Base-by-base conservation (phyloP, 2,888 invertebrate genomes). In the Cordilura impudica region DNA sequence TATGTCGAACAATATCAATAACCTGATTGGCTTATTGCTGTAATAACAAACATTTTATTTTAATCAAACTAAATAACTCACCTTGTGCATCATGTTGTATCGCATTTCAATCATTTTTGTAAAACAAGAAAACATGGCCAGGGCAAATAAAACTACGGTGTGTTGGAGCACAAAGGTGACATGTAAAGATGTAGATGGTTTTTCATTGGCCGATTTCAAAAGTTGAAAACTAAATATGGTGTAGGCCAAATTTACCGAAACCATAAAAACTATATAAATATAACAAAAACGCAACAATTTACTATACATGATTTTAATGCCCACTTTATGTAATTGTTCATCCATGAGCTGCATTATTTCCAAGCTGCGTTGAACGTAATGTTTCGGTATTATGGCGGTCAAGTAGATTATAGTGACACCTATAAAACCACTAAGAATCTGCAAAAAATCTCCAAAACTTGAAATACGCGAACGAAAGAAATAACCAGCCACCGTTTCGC, bases 401-500 rank as follows among this genome's bases (percentile, higher is more conserved):
- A 88, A 56, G 76, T 87, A 89, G 70, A 89, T 88, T 18, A 88
- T 85, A 1, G 84, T 86, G 10, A 89, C 84, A 6, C 89, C 89
- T 54, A 89, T 86, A 6, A 89, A 86, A 21, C 89, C 88, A 56
- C 86, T 87, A 0, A 88, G 72, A 12, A 88, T 86, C 82, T 89
- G 89, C 81, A 89, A 75, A 45, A 86, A 84, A 58, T 90, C 89
- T 3, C 89, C 90, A 53, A 90, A 84, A 21, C 85, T 84, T 2
- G 89, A 86, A 21, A 89, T 86, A 7, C 85, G 84, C 7, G 89
- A 87, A 10, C 87, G 87, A 60, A 89, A 88, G 54, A 90, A 88
- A 71, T 89, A 89, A 7, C 89, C 88, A 26, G 88, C 87, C 2
- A 90, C 85, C 0, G 90, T 87, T 76, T 89, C 89, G 67, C 85